phyloP scores from a whole-genome alignment of 2,797 vertebrate species.

The Acridotheres tristis region DNA sequence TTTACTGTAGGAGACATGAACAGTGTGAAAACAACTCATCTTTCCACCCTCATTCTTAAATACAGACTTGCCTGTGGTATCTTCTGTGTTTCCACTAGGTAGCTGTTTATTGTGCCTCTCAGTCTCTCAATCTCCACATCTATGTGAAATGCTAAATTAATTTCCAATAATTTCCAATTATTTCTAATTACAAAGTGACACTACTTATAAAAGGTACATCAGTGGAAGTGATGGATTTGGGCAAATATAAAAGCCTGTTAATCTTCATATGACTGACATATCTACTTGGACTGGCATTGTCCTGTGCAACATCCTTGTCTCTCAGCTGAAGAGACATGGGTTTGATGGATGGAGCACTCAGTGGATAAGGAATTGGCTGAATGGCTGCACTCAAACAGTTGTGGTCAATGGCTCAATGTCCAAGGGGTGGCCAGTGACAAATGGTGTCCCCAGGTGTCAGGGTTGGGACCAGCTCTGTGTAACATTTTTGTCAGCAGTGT shows the following conservation, averaged over 20 bases:
- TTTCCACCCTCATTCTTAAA: not conserved
- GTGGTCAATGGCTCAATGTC: not conserved
- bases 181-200: constrained; percentile 28
- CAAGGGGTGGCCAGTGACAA: not conserved
- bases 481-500: not conserved
- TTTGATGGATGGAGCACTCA: not conserved
- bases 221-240: constrained; percentile 40
- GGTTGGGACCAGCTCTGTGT: not conserved
- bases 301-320: not conserved
- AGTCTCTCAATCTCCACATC: not conserved
- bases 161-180: constrained; percentile 56
- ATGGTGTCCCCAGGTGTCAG: not conserved
- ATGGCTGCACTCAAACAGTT: not conserved
- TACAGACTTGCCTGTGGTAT: not conserved
- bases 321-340: not conserved
- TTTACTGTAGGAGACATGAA: not conserved
- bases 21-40: not conserved
- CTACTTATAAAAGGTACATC: constrained; percentile 22
- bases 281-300: not conserved
- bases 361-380: not conserved
- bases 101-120: constrained; percentile 14
- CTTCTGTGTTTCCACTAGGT: not conserved
- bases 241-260: constrained; percentile 42
- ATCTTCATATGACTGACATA: not conserved
- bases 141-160: constrained; percentile 46